These are phyloP conservation scores for Liopterus haemorrhoidalis DNA, from an alignment of 2,888 invertebrate genomes.

Conservation along the genomic window DNA sequence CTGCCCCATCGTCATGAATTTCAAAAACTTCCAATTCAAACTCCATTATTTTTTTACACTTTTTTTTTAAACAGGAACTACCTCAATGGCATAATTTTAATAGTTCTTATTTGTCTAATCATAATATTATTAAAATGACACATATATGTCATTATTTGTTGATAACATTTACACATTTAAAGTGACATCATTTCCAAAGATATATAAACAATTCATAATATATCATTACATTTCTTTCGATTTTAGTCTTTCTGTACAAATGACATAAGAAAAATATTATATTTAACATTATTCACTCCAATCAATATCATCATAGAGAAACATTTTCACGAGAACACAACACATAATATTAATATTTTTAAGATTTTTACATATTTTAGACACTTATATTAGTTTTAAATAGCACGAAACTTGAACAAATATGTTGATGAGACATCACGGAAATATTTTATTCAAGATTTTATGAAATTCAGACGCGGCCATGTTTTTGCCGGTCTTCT, in stretches of 20 bases:
- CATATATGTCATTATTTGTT: constrained; percentile 14
- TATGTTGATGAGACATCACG: constrained; percentile 5
- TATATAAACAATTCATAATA: constrained; percentile 22
- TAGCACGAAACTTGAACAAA: too few species aligned
- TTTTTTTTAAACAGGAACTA: constrained; percentile 11
- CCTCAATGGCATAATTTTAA: constrained; percentile 16
- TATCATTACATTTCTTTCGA: constrained; percentile 14
- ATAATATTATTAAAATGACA: constrained; percentile 12
- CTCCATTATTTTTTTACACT: constrained; percentile 39
- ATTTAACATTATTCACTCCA: constrained; percentile 18
- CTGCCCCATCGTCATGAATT: constrained; percentile 43
- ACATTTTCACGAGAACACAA: neutral
- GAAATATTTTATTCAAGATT: too few species aligned
- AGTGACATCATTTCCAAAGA: constrained; percentile 21
- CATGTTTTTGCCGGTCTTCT: too few species aligned
- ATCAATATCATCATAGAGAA: constrained; percentile 15
- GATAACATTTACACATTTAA: constrained; percentile 20
- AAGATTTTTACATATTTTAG: neutral
- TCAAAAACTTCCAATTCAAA: constrained; percentile 52
- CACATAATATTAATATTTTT: neutral
- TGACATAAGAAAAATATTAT: constrained; percentile 14
- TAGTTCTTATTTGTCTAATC: constrained; percentile 11
- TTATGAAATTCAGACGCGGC: too few species aligned
- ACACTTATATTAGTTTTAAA: neutral
- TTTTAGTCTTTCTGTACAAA: constrained; percentile 15